Evolutionary conservation across 1,140 invertebrate genomes (phyloP).

Genomic region (Neodiprion lecontei): DNA sequence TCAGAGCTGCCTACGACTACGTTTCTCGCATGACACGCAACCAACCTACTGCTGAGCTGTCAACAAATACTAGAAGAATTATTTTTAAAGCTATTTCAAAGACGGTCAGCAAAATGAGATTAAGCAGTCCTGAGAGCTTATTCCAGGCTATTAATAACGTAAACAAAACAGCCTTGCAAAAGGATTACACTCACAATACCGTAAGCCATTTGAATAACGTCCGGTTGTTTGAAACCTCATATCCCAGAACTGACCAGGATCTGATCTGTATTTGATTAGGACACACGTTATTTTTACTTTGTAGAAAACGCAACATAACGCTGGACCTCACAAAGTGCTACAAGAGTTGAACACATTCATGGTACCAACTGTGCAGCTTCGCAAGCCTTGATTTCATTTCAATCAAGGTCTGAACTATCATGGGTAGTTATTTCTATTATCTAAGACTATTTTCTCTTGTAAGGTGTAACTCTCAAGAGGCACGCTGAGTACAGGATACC

Average conservation of each 20-base stretch:
- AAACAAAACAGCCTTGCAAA: background rate
- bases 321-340: background rate
- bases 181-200: background rate
- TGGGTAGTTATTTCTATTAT: too few relatives aligned
- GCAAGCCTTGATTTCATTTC: background rate
- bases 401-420: too few relatives aligned
- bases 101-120: conserved; percentile 23
- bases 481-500: too few relatives aligned
- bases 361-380: background rate
- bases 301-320: too few relatives aligned
- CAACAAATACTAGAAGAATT: conserved; percentile 23
- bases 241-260: too few relatives aligned
- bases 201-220: background rate
- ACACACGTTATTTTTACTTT: too few relatives aligned
- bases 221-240: too few relatives aligned
- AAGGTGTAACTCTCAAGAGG: too few relatives aligned
- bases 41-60: conserved; percentile 19
- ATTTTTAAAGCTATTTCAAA: conserved; percentile 27
- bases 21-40: conserved; percentile 30
- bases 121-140: background rate
- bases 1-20: conserved; percentile 38
- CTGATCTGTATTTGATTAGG: too few relatives aligned
- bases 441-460: too few relatives aligned
- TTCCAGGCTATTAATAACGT: background rate
- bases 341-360: background rate